Percentiles rank a stretch among this genome's conserved stretches.
Evolutionary conservation across 2,888 invertebrate species (phyloP).

Genomic region (Orthosia incerta): DNA sequence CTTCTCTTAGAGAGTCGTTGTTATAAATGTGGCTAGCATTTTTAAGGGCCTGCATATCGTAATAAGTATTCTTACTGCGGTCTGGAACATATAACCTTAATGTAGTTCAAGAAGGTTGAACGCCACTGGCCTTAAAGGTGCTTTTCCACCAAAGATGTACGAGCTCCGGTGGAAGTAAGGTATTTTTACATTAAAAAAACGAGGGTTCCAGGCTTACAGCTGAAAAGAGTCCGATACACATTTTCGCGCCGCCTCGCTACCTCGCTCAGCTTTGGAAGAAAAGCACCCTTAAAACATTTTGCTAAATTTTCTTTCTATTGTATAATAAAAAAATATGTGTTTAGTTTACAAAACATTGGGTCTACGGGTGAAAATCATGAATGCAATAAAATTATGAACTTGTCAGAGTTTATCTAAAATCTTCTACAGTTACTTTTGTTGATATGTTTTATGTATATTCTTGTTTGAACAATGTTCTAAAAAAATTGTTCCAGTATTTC

Average conservation of each 20-base stretch:
- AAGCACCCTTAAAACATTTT: neutral
- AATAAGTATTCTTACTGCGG: constrained; percentile 2
- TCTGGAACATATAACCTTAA: constrained; percentile 5
- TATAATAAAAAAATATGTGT: constrained; percentile 15
- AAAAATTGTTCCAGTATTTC: constrained; percentile 17
- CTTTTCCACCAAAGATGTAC: too few species aligned
- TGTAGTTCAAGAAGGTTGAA: neutral
- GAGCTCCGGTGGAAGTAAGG: too few species aligned
- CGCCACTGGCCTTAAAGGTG: constrained; percentile 6
- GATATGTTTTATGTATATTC: constrained; percentile 35
- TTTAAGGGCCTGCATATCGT: constrained; percentile 32
- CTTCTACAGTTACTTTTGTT: constrained; percentile 30
- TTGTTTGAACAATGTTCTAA: constrained; percentile 21
- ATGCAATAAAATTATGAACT: constrained; percentile 31
- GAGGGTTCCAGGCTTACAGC: too few species aligned
- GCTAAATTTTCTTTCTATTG: neutral
- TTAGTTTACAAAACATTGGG: constrained; percentile 32
- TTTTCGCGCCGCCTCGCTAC: too few species aligned
- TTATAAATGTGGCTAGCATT: constrained; percentile 40
- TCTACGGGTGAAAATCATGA: constrained; percentile 38
- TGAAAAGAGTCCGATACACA: too few species aligned
- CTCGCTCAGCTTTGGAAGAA: too few species aligned
- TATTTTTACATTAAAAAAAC: too few species aligned
- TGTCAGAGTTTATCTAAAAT: constrained; percentile 19
- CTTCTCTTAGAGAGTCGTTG: constrained; percentile 41